Percentiles rank a stretch among this genome's conserved stretches.
These are phyloP conservation scores for Ceryle rudis DNA, from an alignment of 2,797 vertebrate species.

Conservation along the genomic window DNA sequence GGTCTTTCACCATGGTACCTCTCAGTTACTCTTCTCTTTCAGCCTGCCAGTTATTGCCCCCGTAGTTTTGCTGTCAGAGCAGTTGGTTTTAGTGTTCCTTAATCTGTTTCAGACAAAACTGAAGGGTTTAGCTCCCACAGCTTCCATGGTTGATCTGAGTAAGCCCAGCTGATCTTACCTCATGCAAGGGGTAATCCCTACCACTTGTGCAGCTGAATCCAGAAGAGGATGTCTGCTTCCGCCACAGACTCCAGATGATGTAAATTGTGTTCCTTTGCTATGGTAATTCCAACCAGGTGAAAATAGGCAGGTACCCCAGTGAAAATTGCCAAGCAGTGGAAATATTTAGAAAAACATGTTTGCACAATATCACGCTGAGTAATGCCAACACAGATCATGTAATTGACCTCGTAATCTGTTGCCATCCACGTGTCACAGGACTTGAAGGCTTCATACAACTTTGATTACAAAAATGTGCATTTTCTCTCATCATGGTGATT, in stretches of 20 bases:
- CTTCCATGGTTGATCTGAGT: neutral
- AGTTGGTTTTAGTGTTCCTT: neutral
- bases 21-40: neutral
- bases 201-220: neutral
- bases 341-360: neutral
- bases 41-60: neutral
- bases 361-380: neutral
- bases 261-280: neutral
- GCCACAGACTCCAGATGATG: neutral
- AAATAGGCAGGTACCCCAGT: neutral
- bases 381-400: neutral
- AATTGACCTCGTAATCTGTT: constrained; percentile 24
- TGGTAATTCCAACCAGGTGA: neutral
- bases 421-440: neutral
- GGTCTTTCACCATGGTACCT: neutral
- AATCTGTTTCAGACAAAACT: neutral
- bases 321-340: neutral
- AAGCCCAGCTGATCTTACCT: neutral
- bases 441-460: constrained; percentile 21
- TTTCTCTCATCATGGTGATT: constrained; percentile 50
- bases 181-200: neutral
- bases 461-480: constrained; percentile 54
- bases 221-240: neutral
- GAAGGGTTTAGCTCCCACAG: neutral
- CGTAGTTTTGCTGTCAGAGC: neutral